Evolutionary conservation across 2,888 invertebrate species (phyloP), one percentile per base, ranked within the genome.

Genomic region (Thecocarcelia acutangulata): DNA sequence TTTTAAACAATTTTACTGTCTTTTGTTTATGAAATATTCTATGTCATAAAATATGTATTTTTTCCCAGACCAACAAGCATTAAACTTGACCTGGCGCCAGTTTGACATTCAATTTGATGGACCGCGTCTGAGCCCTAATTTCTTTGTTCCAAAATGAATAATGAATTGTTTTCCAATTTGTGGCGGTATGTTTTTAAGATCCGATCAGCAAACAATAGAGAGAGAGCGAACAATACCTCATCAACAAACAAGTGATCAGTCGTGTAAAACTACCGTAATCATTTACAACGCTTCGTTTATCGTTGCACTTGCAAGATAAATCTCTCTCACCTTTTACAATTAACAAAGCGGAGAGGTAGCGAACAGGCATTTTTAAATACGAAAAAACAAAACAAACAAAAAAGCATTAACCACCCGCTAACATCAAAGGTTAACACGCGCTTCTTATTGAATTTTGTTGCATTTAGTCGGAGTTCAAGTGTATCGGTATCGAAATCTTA

Each of bases 121-220:
- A 78, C 82, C 74, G 66, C 64, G 82, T 82, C 82, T 82, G 74
- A 78, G 70, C 46, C 68, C 58, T 80, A 77, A 81, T 81, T 81
- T 77, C 48, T 69, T 59, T 37, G 28, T 44, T n/a, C n/a, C 11
- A 70, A 78, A 83, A 87, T 86, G 85, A 88, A 87, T 87, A 89
- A 89, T 87, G 87, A 85, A 89, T 89, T 88, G 88, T 85, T 87
- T 87, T 86, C 80, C 83, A 84, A 86, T 86, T 84, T 83, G 86
- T 85, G 85, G 84, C 85, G 85, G 85, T 84, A 80, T 33, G 66
- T 80, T 73, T 72, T 54, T 79, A 69, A 78, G 69, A 78, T 70
- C 63, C 37, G 76, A 76, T 69, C 63, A 56, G 40, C 63, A 13
- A 80, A 80, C 70, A 76, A 83, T 68, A 56, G 56, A 64, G 37